Conservation (phyloP, 1,140 invertebrate species). For the Apis mellifera region Amel_HAv3.1 CM009941.2:7722501-7723000, state of each 20-base stretch:
- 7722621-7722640: constrained; percentile 3
- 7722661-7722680: not conserved
- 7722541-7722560: constrained; percentile 34
- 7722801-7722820: not conserved
- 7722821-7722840: constrained; percentile 28
- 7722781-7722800: not conserved
- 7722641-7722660: not conserved
- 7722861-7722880: not conserved
- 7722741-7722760: not conserved
- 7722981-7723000: not conserved
- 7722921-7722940: not conserved
- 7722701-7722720: not conserved
- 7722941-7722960: too few relatives aligned
- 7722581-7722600: constrained; percentile 31
- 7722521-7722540: constrained; percentile 39
- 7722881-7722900: constrained; percentile 44
- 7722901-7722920: constrained; percentile 27
- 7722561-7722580: constrained; percentile 23
- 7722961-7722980: not conserved
- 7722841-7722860: not conserved
- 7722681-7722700: not conserved
- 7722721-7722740: not conserved
- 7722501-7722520: constrained; percentile 27
- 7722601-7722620: constrained; percentile 28
- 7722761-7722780: constrained; percentile 27